phyloP scores from a whole-genome alignment of 2,797 vertebrate genomes.

The Rhinoraja longicauda region DNA sequence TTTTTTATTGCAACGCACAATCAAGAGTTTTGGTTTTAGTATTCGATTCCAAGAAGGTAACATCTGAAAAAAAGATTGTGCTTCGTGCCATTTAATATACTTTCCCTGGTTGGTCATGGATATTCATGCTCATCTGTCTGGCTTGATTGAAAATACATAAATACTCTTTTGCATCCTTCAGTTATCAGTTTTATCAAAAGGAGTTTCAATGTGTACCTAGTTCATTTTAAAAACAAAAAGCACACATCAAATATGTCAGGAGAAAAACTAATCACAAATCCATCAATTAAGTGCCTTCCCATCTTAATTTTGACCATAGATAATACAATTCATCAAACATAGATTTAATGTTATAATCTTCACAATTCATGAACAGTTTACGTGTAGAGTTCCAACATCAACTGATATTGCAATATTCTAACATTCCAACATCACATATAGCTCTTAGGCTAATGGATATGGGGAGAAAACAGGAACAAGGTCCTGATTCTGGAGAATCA shows the following conservation, averaged over 20 bases:
- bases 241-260: no score
- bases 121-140: constrained; percentile 7
- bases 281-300: not conserved
- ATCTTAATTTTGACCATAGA: not conserved
- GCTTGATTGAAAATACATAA: not conserved
- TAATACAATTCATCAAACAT: not conserved
- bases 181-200: not conserved
- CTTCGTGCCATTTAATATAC: constrained; percentile 22
- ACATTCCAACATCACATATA: no score
- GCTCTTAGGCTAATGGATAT: no score
- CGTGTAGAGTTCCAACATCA: not conserved
- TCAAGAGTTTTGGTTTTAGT: constrained; percentile 15
- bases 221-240: not conserved
- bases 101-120: not conserved
- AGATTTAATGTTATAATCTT: not conserved
- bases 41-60: constrained; percentile 14
- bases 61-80: constrained; percentile 17
- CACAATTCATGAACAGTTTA: not conserved
- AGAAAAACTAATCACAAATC: not conserved
- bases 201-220: not conserved
- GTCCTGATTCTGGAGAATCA: no score
- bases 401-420: no score
- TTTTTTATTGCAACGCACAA: constrained; percentile 38
- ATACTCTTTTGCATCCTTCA: not conserved
- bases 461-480: no score